These are phyloP conservation scores for Parnassius orleans DNA, from an alignment of 2,888 invertebrate genomes.

Conservation along the genomic window DNA sequence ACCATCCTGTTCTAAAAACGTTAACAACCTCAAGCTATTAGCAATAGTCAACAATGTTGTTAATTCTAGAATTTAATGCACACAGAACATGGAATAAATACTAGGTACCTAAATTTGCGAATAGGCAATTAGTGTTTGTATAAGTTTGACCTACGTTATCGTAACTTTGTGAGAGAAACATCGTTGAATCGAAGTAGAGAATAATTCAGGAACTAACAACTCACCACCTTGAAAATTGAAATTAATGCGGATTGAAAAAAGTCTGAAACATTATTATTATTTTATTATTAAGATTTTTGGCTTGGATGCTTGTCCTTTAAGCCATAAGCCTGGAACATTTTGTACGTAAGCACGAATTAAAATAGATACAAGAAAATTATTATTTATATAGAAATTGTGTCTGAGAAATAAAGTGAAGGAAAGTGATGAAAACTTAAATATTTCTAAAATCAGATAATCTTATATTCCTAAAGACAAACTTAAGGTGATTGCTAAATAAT, in stretches of 20 bases:
- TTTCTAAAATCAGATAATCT: constrained; percentile 19
- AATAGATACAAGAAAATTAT: constrained; percentile 16
- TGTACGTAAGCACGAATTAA: constrained; percentile 34
- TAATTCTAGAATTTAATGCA: constrained; percentile 76
- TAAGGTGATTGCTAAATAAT: not conserved
- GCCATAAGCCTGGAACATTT: constrained; percentile 10
- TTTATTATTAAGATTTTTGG: no score
- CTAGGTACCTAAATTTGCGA: constrained; percentile 52
- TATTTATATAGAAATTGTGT: constrained; percentile 7
- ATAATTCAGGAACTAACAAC: constrained; percentile 39
- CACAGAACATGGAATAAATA: constrained; percentile 64
- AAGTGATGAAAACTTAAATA: not conserved
- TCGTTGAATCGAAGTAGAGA: constrained; percentile 32
- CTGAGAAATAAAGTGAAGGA: constrained; percentile 7
- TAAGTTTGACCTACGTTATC: constrained; percentile 38
- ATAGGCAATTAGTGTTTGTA: constrained; percentile 49
- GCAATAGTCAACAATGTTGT: constrained; percentile 81
- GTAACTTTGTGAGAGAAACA: constrained; percentile 31
- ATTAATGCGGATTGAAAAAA: constrained; percentile 22
- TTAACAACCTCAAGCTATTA: constrained; percentile 81
- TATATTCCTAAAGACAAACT: not conserved
- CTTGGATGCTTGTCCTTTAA: not conserved
- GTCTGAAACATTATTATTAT: constrained; percentile 7
- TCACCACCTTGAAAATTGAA: constrained; percentile 31
- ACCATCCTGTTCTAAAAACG: constrained; percentile 77